Evolutionary conservation across 2,888 invertebrate genomes (phyloP).

Genomic region (Cordilura impudica): DNA sequence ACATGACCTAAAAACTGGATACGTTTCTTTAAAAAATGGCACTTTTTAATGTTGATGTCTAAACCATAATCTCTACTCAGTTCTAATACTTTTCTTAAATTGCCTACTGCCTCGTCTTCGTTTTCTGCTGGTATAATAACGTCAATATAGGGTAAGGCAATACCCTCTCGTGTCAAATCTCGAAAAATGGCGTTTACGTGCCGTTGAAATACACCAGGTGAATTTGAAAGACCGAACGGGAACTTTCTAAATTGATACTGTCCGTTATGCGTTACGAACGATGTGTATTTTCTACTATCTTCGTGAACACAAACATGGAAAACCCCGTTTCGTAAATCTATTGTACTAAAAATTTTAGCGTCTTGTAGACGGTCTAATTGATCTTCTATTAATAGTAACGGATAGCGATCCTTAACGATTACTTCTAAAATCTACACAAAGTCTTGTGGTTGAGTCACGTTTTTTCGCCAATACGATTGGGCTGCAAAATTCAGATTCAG

Average conservation of each 20-base stretch:
- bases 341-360: constrained; percentile 67
- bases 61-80: constrained; percentile 48
- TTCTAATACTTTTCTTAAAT: constrained; percentile 43
- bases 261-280: constrained; percentile 70
- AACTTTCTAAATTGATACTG: constrained; percentile 68
- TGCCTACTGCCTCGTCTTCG: constrained; percentile 50
- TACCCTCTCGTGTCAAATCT: constrained; percentile 38
- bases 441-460: constrained; percentile 59
- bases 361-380: constrained; percentile 67
- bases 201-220: constrained; percentile 69
- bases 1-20: constrained; percentile 40
- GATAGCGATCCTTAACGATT: constrained; percentile 65
- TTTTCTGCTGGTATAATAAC: constrained; percentile 56
- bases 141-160: constrained; percentile 58
- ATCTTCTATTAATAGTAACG: constrained; percentile 69
- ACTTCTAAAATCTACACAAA: constrained; percentile 66
- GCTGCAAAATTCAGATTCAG: constrained; percentile 65
- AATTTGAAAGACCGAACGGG: too few relatives aligned
- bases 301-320: constrained; percentile 70
- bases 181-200: constrained; percentile 64
- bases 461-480: constrained; percentile 65
- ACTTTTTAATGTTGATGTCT: constrained; percentile 52
- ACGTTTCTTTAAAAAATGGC: constrained; percentile 40
- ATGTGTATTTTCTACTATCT: constrained; percentile 66
- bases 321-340: constrained; percentile 71